Conservation (phyloP, 2,888 invertebrate genomes). For the Sesamia inferens region DNA sequence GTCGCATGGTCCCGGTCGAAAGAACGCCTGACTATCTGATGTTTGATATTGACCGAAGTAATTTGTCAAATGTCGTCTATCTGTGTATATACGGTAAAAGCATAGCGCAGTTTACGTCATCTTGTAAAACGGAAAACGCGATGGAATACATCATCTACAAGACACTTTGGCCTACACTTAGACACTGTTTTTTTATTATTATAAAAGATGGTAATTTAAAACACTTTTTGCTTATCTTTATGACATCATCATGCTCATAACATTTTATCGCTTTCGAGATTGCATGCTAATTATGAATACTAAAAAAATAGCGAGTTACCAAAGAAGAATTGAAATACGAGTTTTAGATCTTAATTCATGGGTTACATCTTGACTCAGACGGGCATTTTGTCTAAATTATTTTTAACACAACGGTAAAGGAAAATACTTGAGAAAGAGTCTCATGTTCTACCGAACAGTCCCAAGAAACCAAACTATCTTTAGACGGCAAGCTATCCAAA, state of each 20-base stretch:
- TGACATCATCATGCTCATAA: not conserved
- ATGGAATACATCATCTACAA: not conserved
- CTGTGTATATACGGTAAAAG: conserved; percentile 18
- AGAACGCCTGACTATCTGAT: conserved; percentile 39
- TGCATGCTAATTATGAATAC: not conserved
- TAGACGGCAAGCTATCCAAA: no score
- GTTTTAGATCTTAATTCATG: no score
- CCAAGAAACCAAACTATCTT: no score
- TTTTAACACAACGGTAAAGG: no score
- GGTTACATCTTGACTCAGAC: no score
- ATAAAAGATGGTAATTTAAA: not conserved
- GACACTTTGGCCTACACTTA: not conserved
- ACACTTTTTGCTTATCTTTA: not conserved
- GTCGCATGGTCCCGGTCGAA: conserved; percentile 21
- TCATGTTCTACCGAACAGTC: no score
- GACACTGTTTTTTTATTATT: not conserved
- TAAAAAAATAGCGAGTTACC: no score
- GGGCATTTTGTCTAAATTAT: no score
- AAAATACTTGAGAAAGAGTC: no score
- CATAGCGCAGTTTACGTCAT: not conserved
- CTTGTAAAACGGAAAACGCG: not conserved
- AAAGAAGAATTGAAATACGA: no score
- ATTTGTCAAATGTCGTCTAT: conserved; percentile 50
- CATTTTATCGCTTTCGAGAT: not conserved
- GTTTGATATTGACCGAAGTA: conserved; percentile 47